These are phyloP conservation scores for Cardiocondyla obscurior DNA, from an alignment of 1,140 invertebrate genomes.

Conservation along the genomic window DNA sequence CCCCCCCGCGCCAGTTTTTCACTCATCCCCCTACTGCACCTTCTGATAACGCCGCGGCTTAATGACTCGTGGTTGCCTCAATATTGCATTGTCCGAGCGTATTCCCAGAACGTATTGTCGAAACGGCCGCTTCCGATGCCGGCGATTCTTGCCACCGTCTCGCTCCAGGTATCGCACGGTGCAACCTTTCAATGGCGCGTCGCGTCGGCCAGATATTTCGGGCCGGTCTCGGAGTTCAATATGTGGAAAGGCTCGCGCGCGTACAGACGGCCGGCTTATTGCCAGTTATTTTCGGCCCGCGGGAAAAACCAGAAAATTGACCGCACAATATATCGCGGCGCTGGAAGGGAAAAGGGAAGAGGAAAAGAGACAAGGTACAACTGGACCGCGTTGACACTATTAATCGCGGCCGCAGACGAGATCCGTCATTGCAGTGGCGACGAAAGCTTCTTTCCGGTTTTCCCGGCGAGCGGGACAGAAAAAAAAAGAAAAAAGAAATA, in stretches of 20 bases:
- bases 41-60: slow-evolving; percentile 73
- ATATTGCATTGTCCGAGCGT: slow-evolving; percentile 70
- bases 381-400: slow-evolving; percentile 10
- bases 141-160: slow-evolving; percentile 34
- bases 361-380: not conserved
- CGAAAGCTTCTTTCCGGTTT: slow-evolving; percentile 54
- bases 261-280: slow-evolving; percentile 76
- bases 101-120: slow-evolving; percentile 22
- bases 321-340: slow-evolving; percentile 44
- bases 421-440: slow-evolving; percentile 5
- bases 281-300: slow-evolving; percentile 76
- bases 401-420: not conserved
- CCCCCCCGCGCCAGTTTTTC: slow-evolving; percentile 58
- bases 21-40: slow-evolving; percentile 53
- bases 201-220: slow-evolving; percentile 69
- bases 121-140: slow-evolving; percentile 26
- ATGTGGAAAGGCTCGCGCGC: slow-evolving; percentile 76
- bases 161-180: slow-evolving; percentile 16
- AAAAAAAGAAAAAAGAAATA: not conserved
- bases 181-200: not conserved
- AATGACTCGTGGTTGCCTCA: slow-evolving; percentile 75
- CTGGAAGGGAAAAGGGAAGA: not conserved
- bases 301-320: slow-evolving; percentile 59
- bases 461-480: not conserved
- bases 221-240: slow-evolving; percentile 72